These are phyloP conservation scores for Brachyrhaphis roseni DNA, from an alignment of 2,797 vertebrate genomes.

Conservation along the genomic window DNA sequence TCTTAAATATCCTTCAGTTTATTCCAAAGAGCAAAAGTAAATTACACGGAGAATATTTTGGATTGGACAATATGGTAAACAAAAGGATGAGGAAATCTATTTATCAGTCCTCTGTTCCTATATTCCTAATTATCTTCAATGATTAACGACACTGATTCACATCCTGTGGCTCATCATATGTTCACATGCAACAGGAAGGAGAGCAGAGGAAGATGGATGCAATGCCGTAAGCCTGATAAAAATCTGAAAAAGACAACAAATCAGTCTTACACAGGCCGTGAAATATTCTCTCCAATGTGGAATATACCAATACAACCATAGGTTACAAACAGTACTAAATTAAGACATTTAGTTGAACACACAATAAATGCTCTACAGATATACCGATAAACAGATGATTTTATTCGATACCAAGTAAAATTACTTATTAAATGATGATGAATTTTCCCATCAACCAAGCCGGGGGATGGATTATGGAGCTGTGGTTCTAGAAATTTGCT, in stretches of 20 bases:
- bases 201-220: conserved; percentile 31
- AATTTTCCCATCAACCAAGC: neutral
- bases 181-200: conserved; percentile 20
- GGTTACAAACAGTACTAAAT: too few species aligned
- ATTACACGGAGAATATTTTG: neutral
- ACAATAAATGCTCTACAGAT: neutral
- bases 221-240: conserved; percentile 44
- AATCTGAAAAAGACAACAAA: conserved; percentile 47
- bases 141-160: conserved; percentile 7
- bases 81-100: neutral
- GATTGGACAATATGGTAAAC: neutral
- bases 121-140: conserved; percentile 2
- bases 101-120: neutral
- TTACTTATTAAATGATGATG: neutral
- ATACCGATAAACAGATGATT: neutral
- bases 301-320: neutral
- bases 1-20: conserved; percentile 6
- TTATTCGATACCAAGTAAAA: too few species aligned
- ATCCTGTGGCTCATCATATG: conserved; percentile 37
- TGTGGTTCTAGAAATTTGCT: neutral
- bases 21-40: neutral
- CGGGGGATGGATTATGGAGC: neutral
- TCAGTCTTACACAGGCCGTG: neutral
- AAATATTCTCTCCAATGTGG: neutral
- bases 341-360: too few species aligned